These are phyloP conservation scores for Sakesphorus luctuosus DNA, from an alignment of 2,113 vertebrate genomes.

Conservation along the genomic window DNA sequence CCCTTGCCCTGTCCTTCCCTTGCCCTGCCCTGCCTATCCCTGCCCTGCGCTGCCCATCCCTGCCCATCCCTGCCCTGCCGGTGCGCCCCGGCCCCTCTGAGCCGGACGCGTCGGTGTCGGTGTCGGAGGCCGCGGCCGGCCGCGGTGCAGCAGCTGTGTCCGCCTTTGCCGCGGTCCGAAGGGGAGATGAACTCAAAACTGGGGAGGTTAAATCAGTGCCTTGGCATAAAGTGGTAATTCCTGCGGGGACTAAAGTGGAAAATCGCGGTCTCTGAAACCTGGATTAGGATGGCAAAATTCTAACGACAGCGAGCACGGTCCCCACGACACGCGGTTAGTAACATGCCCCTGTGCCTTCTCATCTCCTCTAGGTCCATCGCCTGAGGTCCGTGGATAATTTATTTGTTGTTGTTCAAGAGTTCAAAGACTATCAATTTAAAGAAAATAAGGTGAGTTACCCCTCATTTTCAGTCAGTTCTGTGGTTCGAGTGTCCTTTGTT, in stretches of 20 bases:
- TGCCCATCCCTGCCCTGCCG: no score
- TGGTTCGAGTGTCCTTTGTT: neutral
- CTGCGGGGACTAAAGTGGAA: fast-evolving
- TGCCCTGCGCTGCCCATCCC: no score
- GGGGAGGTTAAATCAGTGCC: fast-evolving
- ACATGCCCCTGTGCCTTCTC: neutral
- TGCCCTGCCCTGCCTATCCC: no score
- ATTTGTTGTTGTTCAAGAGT: conserved; percentile 92
- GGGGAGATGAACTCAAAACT: fast-evolving
- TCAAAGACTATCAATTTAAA: conserved; percentile 88
- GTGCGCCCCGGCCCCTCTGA: neutral
- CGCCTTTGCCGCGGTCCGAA: neutral
- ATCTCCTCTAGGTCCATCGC: conserved; percentile 82
- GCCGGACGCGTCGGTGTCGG: neutral
- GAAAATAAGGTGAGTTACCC: conserved; percentile 84
- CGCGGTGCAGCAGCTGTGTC: neutral
- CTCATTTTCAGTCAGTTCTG: fast-evolving
- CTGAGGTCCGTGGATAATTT: conserved; percentile 94
- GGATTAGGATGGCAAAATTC: no score
- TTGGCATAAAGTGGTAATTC: fast-evolving
- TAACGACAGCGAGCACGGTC: fast-evolving
- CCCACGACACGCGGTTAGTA: neutral
- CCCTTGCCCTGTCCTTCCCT: neutral
- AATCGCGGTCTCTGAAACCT: fast-evolving
- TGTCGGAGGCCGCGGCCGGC: neutral